phyloP scores from a whole-genome alignment of 2,113 vertebrate species.

The Albula goreensis region DNA sequence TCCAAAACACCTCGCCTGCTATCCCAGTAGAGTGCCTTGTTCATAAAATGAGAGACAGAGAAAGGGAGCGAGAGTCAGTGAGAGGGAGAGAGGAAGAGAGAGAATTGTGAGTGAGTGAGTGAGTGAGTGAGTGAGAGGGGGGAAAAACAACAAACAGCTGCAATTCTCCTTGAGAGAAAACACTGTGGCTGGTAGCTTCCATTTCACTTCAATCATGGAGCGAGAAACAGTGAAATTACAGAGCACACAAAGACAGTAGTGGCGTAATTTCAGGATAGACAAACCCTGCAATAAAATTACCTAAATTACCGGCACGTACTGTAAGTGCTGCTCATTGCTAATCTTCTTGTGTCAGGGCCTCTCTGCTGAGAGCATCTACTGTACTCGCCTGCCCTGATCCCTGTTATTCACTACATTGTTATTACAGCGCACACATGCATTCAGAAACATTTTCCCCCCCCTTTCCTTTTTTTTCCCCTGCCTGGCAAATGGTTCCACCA shows the following conservation, averaged over 20 bases:
- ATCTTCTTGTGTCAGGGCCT: slow-evolving; percentile 60
- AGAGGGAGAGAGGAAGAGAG: slow-evolving; percentile 31
- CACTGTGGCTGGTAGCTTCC: slow-evolving; percentile 49
- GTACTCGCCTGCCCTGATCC: slow-evolving; percentile 34
- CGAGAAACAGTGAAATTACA: slow-evolving; percentile 77
- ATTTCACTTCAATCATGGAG: slow-evolving; percentile 68
- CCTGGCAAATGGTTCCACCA: background rate
- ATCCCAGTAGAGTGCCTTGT: background rate
- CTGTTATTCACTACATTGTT: slow-evolving; percentile 35
- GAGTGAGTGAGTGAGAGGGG: slow-evolving; percentile 15
- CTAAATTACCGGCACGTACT: slow-evolving; percentile 71
- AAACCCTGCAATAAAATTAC: slow-evolving; percentile 76
- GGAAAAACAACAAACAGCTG: slow-evolving; percentile 46
- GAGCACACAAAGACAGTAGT: slow-evolving; percentile 70
- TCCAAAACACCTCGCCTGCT: background rate
- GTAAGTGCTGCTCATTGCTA: slow-evolving; percentile 69
- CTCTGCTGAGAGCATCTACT: slow-evolving; percentile 34
- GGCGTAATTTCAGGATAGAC: slow-evolving; percentile 70
- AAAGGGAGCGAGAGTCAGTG: slow-evolving; percentile 14
- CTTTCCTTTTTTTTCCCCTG: slow-evolving; percentile 28
- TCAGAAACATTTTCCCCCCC: slow-evolving; percentile 24
- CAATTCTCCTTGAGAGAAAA: slow-evolving; percentile 53
- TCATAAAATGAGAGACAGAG: slow-evolving; percentile 3
- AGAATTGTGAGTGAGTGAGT: slow-evolving; percentile 38
- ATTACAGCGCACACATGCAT: slow-evolving; percentile 28